Percentiles rank a stretch among this genome's conserved stretches.
Evolutionary conservation across 2,888 invertebrate genomes (phyloP).

Genomic region (Lithosia quadra): DNA sequence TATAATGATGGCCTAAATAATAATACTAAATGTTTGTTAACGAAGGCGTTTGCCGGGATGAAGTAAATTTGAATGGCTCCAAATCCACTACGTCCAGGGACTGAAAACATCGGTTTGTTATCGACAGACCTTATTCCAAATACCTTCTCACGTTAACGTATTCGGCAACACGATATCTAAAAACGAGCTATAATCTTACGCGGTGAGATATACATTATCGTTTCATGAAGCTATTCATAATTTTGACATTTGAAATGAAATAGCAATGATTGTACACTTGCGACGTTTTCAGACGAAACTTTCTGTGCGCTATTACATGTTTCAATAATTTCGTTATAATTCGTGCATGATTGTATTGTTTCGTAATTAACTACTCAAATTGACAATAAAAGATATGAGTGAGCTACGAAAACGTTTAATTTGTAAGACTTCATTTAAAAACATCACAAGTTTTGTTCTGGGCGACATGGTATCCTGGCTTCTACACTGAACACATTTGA

Average conservation of each 20-base stretch:
- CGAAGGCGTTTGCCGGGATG: constrained; percentile 53
- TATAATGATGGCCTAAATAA: constrained; percentile 78
- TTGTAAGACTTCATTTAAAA: constrained; percentile 65
- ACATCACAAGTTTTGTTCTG: constrained; percentile 69
- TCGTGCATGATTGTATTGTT: constrained; percentile 51
- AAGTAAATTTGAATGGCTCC: constrained; percentile 51
- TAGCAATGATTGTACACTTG: constrained; percentile 59
- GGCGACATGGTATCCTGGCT: constrained; percentile 66
- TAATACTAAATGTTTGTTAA: constrained; percentile 75
- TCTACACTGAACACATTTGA: constrained; percentile 80
- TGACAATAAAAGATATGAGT: constrained; percentile 56
- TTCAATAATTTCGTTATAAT: constrained; percentile 46
- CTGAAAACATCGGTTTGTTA: constrained; percentile 54
- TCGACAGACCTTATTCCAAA: constrained; percentile 61
- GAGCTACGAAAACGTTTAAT: constrained; percentile 51
- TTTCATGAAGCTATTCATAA: constrained; percentile 70
- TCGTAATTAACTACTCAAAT: constrained; percentile 50
- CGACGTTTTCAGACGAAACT: constrained; percentile 72
- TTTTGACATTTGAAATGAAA: constrained; percentile 54
- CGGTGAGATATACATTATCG: constrained; percentile 75
- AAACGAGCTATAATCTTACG: constrained; percentile 74
- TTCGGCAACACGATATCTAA: constrained; percentile 71
- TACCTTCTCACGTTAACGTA: constrained; percentile 65
- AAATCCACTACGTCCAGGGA: constrained; percentile 49
- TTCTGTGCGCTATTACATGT: constrained; percentile 64